Evolutionary conservation across 1,140 invertebrate genomes (phyloP).

Genomic region (Drosophila arawakana): DNA sequence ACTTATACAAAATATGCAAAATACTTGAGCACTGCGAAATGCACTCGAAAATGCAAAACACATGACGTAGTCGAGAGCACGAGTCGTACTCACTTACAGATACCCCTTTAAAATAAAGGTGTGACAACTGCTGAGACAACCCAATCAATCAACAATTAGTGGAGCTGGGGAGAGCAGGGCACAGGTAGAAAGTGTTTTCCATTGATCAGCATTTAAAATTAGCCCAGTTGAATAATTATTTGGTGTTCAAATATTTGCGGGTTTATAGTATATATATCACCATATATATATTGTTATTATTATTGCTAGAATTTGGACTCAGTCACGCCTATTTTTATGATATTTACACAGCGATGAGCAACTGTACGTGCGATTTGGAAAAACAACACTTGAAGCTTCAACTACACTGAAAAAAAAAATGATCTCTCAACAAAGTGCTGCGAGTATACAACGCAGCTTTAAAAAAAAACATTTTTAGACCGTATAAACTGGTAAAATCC

Average conservation of each 20-base stretch:
- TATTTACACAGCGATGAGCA: slow-evolving; percentile 22
- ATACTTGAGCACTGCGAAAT: slow-evolving; percentile 6
- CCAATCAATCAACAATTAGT: slow-evolving; percentile 5
- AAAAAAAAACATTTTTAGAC: no score
- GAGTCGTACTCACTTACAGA: background rate
- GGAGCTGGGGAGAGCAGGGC: background rate
- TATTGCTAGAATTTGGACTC: slow-evolving; percentile 21
- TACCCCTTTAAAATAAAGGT: slow-evolving; percentile 4
- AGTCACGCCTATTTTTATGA: slow-evolving; percentile 46
- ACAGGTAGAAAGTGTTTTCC: slow-evolving; percentile 1
- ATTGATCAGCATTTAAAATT: slow-evolving; percentile 60
- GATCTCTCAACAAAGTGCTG: background rate
- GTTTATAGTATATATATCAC: background rate
- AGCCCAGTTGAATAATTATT: slow-evolving; percentile 52
- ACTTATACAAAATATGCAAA: slow-evolving; percentile 39
- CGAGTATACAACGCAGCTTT: no score
- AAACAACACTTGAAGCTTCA: slow-evolving; percentile 5
- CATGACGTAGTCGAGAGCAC: slow-evolving; percentile 31
- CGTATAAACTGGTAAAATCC: no score
- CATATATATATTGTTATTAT: slow-evolving; percentile 5
- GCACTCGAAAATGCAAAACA: slow-evolving; percentile 38
- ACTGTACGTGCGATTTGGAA: slow-evolving; percentile 31
- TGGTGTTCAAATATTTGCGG: slow-evolving; percentile 37
- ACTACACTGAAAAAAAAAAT: no score
- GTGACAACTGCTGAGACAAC: slow-evolving; percentile 29